Evolutionary conservation across 2,797 vertebrate species (phyloP).

Genomic region (Tangara arthus): DNA sequence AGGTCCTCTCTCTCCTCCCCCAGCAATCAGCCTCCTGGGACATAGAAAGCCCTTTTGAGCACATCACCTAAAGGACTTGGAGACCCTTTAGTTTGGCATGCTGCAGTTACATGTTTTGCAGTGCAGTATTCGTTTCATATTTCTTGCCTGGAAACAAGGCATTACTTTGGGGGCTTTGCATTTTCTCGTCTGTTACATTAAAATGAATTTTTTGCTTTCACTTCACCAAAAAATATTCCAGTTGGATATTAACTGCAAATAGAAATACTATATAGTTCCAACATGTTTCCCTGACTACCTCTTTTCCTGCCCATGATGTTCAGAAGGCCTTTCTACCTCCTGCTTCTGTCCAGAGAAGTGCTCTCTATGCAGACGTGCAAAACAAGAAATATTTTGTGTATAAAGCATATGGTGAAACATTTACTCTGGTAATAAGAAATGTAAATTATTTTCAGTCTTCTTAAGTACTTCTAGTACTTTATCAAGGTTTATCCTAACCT

Average conservation of each 20-base stretch:
- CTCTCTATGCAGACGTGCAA: background rate
- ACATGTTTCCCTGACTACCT: background rate
- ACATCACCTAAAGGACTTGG: background rate
- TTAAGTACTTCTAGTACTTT: background rate
- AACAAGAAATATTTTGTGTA: background rate
- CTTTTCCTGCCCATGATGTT: background rate
- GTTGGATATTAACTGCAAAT: background rate
- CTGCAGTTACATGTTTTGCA: background rate
- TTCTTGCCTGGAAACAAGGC: background rate
- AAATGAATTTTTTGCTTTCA: background rate
- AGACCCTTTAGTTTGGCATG: background rate
- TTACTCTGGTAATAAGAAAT: background rate
- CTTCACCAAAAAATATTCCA: background rate
- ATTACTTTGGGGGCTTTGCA: background rate
- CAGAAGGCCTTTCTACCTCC: background rate
- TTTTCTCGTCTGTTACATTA: background rate
- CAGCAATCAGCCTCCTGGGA: slow-evolving; percentile 29
- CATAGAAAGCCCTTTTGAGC: slow-evolving; percentile 16
- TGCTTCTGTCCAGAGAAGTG: background rate
- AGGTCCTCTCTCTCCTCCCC: slow-evolving; percentile 27
- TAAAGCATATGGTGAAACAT: background rate
- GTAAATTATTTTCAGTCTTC: background rate
- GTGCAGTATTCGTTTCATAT: background rate
- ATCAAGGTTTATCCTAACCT: background rate
- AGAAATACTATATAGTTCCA: background rate